Percentiles rank a stretch among this genome's conserved stretches.
These are phyloP conservation scores for Phrynosoma platyrhinos DNA, from an alignment of 2,113 vertebrate species.

Conservation along the genomic window DNA sequence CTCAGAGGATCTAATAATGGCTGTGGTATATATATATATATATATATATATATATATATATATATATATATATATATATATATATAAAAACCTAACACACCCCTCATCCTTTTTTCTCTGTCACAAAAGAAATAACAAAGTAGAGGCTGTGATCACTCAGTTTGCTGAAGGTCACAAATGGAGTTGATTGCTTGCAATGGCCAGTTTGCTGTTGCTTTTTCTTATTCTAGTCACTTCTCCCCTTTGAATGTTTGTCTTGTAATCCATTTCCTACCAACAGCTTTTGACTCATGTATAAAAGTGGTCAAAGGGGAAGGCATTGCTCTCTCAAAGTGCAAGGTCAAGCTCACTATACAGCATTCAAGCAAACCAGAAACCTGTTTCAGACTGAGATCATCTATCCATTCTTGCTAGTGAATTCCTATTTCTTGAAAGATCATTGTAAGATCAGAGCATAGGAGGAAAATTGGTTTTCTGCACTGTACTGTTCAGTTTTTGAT, in stretches of 20 bases:
- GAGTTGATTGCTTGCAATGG: not conserved
- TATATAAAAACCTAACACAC: not conserved
- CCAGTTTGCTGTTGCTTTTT: not conserved
- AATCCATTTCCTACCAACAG: not conserved
- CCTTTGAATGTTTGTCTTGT: not conserved
- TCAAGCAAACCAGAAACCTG: not conserved
- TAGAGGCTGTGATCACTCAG: not conserved
- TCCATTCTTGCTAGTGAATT: not conserved
- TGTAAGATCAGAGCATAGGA: not conserved
- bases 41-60: too few relatives aligned
- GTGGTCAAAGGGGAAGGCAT: not conserved
- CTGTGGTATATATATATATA: not conserved
- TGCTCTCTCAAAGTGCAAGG: conserved; percentile 6
- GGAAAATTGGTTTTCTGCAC: not conserved
- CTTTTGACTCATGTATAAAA: conserved; percentile 17
- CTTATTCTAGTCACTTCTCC: not conserved
- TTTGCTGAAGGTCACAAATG: not conserved
- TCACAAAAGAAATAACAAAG: conserved; percentile 1
- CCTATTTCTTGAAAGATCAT: conserved; percentile 9
- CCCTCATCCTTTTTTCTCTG: not conserved
- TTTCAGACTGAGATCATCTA: conserved; percentile 13
- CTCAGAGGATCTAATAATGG: not conserved
- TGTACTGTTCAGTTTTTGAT: not conserved
- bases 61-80: too few relatives aligned
- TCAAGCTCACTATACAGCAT: not conserved